Conservation (phyloP, 2,888 invertebrate genomes). For the Melipona bicolor region DNA sequence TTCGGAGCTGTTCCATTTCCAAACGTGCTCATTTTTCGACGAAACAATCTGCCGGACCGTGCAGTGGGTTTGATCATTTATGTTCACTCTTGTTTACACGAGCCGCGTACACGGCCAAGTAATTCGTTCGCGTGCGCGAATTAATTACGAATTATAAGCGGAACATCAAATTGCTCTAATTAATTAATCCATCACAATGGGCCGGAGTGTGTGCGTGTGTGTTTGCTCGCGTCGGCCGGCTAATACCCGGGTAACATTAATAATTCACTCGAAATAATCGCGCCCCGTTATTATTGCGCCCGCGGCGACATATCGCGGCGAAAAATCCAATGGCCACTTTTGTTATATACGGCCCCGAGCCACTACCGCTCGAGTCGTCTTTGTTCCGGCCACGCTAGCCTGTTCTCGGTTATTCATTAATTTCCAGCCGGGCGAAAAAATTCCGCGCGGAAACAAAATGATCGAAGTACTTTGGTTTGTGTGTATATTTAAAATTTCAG, state of each 20-base stretch:
- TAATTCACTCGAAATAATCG: conserved; percentile 55
- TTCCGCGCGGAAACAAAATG: neutral
- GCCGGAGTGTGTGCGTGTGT: conserved; percentile 16
- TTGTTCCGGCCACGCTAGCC: neutral
- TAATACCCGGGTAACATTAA: conserved; percentile 34
- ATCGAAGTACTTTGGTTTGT: no score
- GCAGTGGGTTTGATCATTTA: conserved; percentile 8
- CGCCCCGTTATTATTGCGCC: conserved; percentile 23
- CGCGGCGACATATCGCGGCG: neutral
- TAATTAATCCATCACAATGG: conserved; percentile 60
- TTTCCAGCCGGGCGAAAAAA: neutral
- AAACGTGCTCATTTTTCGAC: neutral
- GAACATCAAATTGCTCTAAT: conserved; percentile 55
- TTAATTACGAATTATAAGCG: conserved; percentile 58
- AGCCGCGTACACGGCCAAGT: conserved; percentile 13
- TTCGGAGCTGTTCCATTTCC: no score
- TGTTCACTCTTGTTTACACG: conserved; percentile 43
- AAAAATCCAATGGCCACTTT: conserved; percentile 16
- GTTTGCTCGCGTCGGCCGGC: neutral
- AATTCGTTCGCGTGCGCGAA: conserved; percentile 34
- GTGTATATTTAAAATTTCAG: no score
- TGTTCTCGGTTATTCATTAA: neutral
- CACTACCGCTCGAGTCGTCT: neutral
- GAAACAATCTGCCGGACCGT: conserved; percentile 1
- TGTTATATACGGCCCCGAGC: neutral